Conservation (phyloP, 1,140 invertebrate species). For the Sycophila sp. region DNA sequence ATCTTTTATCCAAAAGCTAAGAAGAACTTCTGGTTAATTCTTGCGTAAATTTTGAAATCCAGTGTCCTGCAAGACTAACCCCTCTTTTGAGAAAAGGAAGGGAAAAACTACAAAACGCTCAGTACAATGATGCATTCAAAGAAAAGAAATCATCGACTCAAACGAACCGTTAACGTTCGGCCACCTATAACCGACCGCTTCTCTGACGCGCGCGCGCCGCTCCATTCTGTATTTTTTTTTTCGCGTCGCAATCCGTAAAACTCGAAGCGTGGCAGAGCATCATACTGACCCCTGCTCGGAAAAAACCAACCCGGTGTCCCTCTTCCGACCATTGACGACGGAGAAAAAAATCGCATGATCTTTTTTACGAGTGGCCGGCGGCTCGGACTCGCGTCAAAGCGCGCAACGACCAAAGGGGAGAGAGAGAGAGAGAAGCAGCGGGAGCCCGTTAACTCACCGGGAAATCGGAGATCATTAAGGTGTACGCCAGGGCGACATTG, state of each 20-base stretch:
- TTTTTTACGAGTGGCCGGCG: slow-evolving; percentile 25
- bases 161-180: slow-evolving; percentile 14
- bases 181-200: background rate
- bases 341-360: slow-evolving; percentile 8
- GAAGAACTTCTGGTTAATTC: no score
- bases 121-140: background rate
- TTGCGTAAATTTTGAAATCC: no score
- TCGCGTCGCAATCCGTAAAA: background rate
- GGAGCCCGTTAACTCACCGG: slow-evolving; percentile 42
- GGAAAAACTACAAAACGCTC: no score
- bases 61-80: no score
- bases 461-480: slow-evolving; percentile 53
- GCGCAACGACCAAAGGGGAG: slow-evolving; percentile 13
- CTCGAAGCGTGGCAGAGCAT: no score
- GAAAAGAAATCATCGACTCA: background rate
- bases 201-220: background rate
- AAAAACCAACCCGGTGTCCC: slow-evolving; percentile 12
- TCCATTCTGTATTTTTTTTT: background rate
- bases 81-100: no score
- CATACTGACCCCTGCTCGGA: no score
- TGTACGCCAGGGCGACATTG: no score
- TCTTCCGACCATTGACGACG: background rate
- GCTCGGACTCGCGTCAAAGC: no score
- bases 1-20: no score
- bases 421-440: no score